Percentiles rank a stretch among this genome's conserved stretches.
phyloP scores from a whole-genome alignment of 2,888 invertebrate genomes.

The Chaitophorus viminalis region DNA sequence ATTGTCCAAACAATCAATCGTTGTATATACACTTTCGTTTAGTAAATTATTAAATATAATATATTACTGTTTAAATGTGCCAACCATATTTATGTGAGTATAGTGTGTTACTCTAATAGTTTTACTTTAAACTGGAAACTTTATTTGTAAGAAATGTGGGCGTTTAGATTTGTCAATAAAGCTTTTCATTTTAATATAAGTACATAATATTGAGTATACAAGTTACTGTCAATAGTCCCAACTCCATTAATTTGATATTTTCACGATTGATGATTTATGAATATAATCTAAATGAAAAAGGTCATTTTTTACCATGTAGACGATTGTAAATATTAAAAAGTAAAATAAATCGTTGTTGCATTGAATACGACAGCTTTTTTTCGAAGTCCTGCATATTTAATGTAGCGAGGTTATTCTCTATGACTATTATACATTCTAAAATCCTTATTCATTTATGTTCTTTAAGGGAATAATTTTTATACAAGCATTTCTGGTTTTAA shows the following conservation, averaged over 20 bases:
- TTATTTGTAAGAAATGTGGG: background rate
- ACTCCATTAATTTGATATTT: constrained; percentile 15
- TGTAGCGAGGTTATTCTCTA: no score
- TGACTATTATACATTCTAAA: no score
- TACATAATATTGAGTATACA: background rate
- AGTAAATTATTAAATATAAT: background rate
- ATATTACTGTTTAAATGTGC: background rate
- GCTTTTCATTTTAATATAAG: background rate
- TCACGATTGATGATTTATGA: background rate
- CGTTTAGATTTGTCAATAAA: background rate
- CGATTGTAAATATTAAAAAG: background rate
- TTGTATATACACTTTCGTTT: background rate
- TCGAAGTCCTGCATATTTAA: no score
- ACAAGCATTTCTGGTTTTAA: no score
- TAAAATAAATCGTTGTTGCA: background rate
- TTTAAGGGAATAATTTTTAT: no score
- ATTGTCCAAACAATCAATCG: no score
- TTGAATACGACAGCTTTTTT: no score
- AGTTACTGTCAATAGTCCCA: background rate
- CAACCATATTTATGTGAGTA: no score
- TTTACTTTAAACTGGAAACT: constrained; percentile 2
- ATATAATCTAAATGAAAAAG: constrained; percentile 29
- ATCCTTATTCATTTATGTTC: no score
- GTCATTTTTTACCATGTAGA: background rate
- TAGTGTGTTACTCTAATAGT: background rate